These are phyloP conservation scores for Sebastes oblongus DNA, from an alignment of 2,797 vertebrate species.

Conservation along the genomic window DNA sequence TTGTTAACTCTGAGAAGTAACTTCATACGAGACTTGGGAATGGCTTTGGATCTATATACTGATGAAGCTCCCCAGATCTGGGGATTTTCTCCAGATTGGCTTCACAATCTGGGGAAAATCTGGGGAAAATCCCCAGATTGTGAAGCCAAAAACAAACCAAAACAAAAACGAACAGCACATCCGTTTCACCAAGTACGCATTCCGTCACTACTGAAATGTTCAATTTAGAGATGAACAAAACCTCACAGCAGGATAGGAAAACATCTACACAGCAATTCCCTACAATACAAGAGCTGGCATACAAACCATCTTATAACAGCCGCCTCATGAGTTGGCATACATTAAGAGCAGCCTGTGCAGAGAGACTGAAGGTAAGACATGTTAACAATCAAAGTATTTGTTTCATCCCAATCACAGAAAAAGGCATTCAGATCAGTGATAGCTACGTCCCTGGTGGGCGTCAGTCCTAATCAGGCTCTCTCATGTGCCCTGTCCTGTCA, in stretches of 20 bases:
- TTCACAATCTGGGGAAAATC: too few relatives aligned
- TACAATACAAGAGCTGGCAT: background rate
- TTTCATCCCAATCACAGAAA: constrained; percentile 51
- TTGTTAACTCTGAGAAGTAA: constrained; percentile 45
- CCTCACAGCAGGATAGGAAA: constrained; percentile 1
- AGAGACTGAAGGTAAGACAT: background rate
- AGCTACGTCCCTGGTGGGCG: constrained; percentile 18
- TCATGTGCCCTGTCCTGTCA: constrained; percentile 41
- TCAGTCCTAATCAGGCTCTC: constrained; percentile 51
- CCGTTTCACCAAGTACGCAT: background rate
- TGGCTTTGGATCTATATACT: constrained; percentile 9
- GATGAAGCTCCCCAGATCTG: constrained; percentile 21
- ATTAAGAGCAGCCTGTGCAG: constrained; percentile 2
- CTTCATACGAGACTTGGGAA: background rate
- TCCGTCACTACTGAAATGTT: constrained; percentile 20
- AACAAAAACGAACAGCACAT: constrained; percentile 26
- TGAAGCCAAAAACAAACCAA: constrained; percentile 21
- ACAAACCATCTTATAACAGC: background rate
- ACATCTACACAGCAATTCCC: constrained; percentile 18
- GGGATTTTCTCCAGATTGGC: too few relatives aligned
- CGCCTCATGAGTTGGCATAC: background rate
- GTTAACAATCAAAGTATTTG: constrained; percentile 34
- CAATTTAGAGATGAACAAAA: constrained; percentile 43
- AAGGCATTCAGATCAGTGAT: constrained; percentile 52
- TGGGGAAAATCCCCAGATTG: background rate